Evolutionary conservation across 2,888 invertebrate species (phyloP), one percentile per base, ranked within the genome.

Genomic region (Agrotis puta): DNA sequence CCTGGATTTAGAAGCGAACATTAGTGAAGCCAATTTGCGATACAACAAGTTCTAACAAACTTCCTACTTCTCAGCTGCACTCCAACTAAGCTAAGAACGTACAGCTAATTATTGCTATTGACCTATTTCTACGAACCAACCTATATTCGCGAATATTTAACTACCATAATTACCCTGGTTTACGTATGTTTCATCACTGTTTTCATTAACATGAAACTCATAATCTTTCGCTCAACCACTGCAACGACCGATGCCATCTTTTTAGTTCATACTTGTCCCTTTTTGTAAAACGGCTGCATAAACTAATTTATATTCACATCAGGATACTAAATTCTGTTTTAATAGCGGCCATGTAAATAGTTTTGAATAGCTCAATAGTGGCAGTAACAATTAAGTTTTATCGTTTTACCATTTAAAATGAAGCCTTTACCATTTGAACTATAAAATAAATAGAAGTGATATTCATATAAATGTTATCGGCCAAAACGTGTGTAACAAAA

Each of bases 1-100:
- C 18, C 13, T 13, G 47, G 16, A 47, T 53, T 64, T 64, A 48
- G 20, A 59, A 72, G 79, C 24, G 45, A 64, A n/a, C 51, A 39
- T 59, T 45, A 72, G 61, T 77, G 64, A 66, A 56, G 63, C 53
- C 57, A 81, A 77, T 76, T 83, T 66, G 24, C 50, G 22, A 65
- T 76, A 59, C 45, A 79, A 80, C 63, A 74, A 58, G 69, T 74
- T 62, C 68, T 22, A 71, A 54, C 57, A 45, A 77, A 82, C 62
- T 70, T 80, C 69, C 43, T 61, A 71, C 64, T 59, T 73, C 68
- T 48, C 57, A 71, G 71, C 51, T 59, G 65, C 59, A 68, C 70
- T 74, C 63, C n/a, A 70, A 70, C 74, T 81, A 48, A 81, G 56
- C 53, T 65, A 71, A 74, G 71, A 74, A 70, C 64, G 64, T 58